Evolutionary conservation across 2,113 vertebrate species (phyloP).

Genomic region (Theristicus caerulescens): DNA sequence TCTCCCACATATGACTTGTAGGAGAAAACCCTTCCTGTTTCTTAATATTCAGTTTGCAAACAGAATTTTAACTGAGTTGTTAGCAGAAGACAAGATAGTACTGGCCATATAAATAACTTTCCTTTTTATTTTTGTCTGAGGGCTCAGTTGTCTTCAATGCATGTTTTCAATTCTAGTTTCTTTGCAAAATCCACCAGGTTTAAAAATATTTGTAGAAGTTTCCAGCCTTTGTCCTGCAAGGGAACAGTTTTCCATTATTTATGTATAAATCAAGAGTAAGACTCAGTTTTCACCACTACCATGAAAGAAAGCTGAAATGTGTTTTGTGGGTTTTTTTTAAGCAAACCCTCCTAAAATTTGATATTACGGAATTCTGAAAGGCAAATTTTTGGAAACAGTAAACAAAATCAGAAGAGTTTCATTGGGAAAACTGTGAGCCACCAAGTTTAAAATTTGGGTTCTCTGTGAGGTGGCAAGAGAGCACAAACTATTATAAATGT

Average conservation of each 20-base stretch:
- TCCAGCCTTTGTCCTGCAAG: not conserved
- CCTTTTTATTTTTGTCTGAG: not conserved
- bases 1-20: not conserved
- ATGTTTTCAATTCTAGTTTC: not conserved
- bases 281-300: not conserved
- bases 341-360: not conserved
- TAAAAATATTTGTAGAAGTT: not conserved
- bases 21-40: not conserved
- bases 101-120: not conserved
- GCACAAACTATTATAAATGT: not conserved
- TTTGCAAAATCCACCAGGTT: not conserved
- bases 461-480: not conserved
- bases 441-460: not conserved
- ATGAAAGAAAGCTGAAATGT: not conserved
- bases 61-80: not conserved
- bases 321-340: not conserved
- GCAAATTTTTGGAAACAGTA: not conserved
- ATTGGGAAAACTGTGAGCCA: not conserved
- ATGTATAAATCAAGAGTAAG: not conserved
- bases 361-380: not conserved
- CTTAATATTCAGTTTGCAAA: not conserved
- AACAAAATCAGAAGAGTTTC: not conserved
- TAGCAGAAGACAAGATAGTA: not conserved
- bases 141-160: not conserved
- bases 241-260: not conserved